Evolutionary conservation across 2,113 vertebrate species (phyloP), one percentile per base, ranked within the genome.

Genomic region (Trochalopteron elliotii): DNA sequence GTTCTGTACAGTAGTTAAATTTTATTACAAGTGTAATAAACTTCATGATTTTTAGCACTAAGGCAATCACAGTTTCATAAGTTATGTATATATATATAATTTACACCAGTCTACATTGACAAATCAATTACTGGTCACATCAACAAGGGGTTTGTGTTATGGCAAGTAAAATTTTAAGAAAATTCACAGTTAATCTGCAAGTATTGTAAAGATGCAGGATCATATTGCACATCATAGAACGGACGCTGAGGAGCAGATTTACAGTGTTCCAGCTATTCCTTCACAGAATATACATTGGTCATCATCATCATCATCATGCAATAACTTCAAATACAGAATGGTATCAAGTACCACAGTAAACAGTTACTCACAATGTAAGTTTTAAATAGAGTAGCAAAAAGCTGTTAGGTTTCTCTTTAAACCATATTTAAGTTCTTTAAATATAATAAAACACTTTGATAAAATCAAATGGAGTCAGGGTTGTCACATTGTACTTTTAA

Each of bases 121-220:
- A 97, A 97, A 96, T 82, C 65, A 88, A 93, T 94, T 94, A 97
- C 93, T 80, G 30, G 85, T 98, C 96, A 98, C 97, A 98, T 97
- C 91, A 97, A 97, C 72, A 84, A 98, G 87, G 96, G 96, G 64
- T 49, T 52, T 97, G 97, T 97, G 97, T 98, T 98, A 98, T 97
- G 96, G 98, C 98, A 98, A 98, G 93, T 96, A 97, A 97, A 97
- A 96, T 44, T 96, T 96, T 96, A 98, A 93, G 96, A 97, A 97
- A 98, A 98, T 98, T 98, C 98, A 98, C 98, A 98, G 98, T 98
- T 98, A 98, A 97, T 97, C 96, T 98, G 97, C 96, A 98, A 97
- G 96, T 97, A 96, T 96, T 97, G 97, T 97, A 98, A 98, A 97
- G 97, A 98, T 98, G 98, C 98, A 98, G 96, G 97, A 95, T 97